phyloP scores from a whole-genome alignment of 2,888 invertebrate species.

The Tridacna crocea region DNA sequence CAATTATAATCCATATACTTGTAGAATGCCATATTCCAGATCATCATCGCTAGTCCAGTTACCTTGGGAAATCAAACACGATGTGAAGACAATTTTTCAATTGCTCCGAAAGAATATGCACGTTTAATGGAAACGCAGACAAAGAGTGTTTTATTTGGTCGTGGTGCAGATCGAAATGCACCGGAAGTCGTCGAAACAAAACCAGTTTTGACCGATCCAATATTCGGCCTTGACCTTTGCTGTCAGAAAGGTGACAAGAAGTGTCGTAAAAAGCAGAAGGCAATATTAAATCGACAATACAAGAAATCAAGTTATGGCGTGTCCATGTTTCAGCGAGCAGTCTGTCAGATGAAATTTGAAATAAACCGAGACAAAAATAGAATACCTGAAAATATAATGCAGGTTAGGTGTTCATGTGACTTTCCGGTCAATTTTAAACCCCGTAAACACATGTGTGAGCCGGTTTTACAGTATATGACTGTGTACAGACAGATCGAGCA shows the following conservation, averaged over 20 bases:
- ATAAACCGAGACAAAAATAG: slow-evolving; percentile 9
- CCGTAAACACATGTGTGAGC: background rate
- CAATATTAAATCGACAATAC: background rate
- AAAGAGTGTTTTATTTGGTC: slow-evolving; percentile 1
- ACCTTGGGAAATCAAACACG: too few species aligned
- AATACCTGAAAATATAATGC: slow-evolving; percentile 1
- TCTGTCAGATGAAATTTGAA: slow-evolving; percentile 20
- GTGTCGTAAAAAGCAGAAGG: background rate
- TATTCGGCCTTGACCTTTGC: slow-evolving; percentile 10
- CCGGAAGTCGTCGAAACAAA: background rate
- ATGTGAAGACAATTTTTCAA: background rate
- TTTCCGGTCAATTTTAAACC: background rate
- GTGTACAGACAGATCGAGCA: background rate
- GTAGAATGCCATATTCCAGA: too few species aligned
- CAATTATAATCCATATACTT: too few species aligned
- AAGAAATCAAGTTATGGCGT: background rate
- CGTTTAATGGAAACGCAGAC: slow-evolving; percentile 1
- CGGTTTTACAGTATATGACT: slow-evolving; percentile 1
- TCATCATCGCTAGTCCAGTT: too few species aligned
- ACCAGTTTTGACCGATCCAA: background rate
- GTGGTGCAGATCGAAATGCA: background rate
- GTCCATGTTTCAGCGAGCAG: background rate
- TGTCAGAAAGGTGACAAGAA: background rate
- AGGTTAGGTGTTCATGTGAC: slow-evolving; percentile 8
- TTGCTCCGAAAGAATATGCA: background rate